Base-by-base conservation (phyloP, 2,113 vertebrate genomes). In the Panthera leo region DNA sequence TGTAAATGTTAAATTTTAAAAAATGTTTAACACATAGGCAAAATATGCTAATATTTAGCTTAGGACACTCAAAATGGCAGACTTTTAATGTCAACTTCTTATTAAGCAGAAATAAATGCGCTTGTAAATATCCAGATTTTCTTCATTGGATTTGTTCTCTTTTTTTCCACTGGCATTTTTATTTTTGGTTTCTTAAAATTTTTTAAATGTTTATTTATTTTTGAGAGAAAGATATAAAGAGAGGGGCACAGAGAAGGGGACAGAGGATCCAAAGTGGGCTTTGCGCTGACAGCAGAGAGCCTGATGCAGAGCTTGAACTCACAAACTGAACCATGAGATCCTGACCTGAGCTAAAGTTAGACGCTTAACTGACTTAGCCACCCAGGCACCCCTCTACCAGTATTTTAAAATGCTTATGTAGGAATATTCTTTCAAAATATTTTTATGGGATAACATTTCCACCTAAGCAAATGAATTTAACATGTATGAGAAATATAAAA, bases 41-140 rank as follows among this genome's bases (percentile, higher is more conserved):
- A 94, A 94, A 91, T 85, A 76, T 70, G 12, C 42, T 51, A 91
- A 75, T 31, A 63, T 27, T 55, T 80, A 92, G 82, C 42, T 96
- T 94, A 93, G 55, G 16, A 82, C 76, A 91, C 27, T 80, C 87
- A 93, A 95, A 85, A 93, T 45, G 36, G 34, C 82, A 93, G 10
- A 75, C 13, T 3, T 85, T 95, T 95, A 87, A 96, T 75, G 25
- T 89, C 15, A 9, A 29, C 48, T 96, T 92, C 27, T 65, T 79
- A 91, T 85, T 88, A 91, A 93, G 55, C 36, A 92, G 95, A 83
- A 96, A 83, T 85, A 84, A 92, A 94, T 84, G 39, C 4, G 48
- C 58, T 84, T 92, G n/a, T 63, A 96, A 96, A 90, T 88, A 93
- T 63, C 16, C 88, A 15, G 75, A 67, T 68, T 87, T 84, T 78